phyloP scores from a whole-genome alignment of 2,797 vertebrate genomes.

The Taenioides sp. region DNA sequence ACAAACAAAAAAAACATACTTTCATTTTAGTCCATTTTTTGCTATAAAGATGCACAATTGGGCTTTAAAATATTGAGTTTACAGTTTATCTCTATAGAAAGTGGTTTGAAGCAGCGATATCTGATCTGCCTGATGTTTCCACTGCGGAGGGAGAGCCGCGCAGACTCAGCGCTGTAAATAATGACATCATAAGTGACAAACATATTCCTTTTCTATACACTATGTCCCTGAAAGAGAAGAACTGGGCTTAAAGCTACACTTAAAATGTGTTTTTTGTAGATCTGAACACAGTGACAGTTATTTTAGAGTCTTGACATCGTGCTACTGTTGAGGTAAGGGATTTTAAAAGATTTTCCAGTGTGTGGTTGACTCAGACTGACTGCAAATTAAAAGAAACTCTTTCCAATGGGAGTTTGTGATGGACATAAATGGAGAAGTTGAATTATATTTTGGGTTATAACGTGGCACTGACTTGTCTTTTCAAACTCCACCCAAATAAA shows the following conservation, averaged over 20 bases:
- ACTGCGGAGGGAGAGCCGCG: neutral
- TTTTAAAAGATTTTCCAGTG: neutral
- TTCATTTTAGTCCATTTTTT: neutral
- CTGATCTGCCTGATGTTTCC: neutral
- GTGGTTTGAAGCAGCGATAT: neutral
- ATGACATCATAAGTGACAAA: slow-evolving; percentile 9
- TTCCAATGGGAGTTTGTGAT: too few species aligned
- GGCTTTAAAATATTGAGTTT: neutral
- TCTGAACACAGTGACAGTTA: neutral
- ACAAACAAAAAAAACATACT: too few species aligned
- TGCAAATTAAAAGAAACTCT: too few species aligned
- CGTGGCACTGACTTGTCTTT: too few species aligned
- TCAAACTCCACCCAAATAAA: too few species aligned
- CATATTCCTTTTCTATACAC: neutral
- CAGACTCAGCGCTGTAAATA: slow-evolving; percentile 5
- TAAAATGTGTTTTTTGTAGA: neutral
- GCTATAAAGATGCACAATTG: neutral
- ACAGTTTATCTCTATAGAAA: neutral
- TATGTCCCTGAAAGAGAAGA: neutral
- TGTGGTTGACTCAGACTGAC: neutral
- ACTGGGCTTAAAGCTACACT: neutral
- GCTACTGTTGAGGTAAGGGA: neutral
- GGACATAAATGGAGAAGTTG: too few species aligned
- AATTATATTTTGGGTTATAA: too few species aligned
- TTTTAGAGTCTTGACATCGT: neutral